phyloP scores from a whole-genome alignment of 2,888 invertebrate species.

The Volucella inflata region DNA sequence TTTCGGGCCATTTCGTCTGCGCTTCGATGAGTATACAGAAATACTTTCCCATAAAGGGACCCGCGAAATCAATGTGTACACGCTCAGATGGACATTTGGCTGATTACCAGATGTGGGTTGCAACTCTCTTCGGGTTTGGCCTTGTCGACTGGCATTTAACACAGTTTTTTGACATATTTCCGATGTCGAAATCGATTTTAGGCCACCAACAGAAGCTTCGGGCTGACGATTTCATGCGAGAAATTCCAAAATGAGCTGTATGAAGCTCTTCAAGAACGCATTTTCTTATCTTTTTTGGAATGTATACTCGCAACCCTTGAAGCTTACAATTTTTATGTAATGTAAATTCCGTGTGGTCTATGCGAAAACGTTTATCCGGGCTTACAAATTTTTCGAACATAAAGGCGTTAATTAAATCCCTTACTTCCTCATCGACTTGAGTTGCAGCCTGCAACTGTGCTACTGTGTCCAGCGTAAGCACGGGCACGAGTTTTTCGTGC shows the following conservation, averaged over 20 bases:
- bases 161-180: slow-evolving; percentile 56
- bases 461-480: too few species aligned
- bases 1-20: slow-evolving; percentile 82
- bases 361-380: too few species aligned
- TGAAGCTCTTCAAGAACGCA: slow-evolving; percentile 49
- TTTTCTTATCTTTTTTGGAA: slow-evolving; percentile 39
- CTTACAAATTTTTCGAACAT: too few species aligned
- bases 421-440: too few species aligned
- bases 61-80: slow-evolving; percentile 74
- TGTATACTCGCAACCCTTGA: slow-evolving; percentile 45
- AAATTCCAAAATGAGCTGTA: slow-evolving; percentile 56
- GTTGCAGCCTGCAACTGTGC: too few species aligned
- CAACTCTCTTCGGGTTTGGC: slow-evolving; percentile 45
- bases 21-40: slow-evolving; percentile 81
- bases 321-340: slow-evolving; percentile 34
- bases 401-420: too few species aligned
- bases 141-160: slow-evolving; percentile 32
- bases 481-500: too few species aligned
- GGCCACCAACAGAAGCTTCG: too few species aligned
- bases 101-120: slow-evolving; percentile 62
- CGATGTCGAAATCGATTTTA: slow-evolving; percentile 75
- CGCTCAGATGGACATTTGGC: slow-evolving; percentile 72
- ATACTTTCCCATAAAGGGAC: slow-evolving; percentile 34
- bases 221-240: slow-evolving; percentile 57
- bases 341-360: too few species aligned